These are phyloP conservation scores for Cancer borealis DNA, from an alignment of 2,888 invertebrate genomes.

Conservation along the genomic window DNA sequence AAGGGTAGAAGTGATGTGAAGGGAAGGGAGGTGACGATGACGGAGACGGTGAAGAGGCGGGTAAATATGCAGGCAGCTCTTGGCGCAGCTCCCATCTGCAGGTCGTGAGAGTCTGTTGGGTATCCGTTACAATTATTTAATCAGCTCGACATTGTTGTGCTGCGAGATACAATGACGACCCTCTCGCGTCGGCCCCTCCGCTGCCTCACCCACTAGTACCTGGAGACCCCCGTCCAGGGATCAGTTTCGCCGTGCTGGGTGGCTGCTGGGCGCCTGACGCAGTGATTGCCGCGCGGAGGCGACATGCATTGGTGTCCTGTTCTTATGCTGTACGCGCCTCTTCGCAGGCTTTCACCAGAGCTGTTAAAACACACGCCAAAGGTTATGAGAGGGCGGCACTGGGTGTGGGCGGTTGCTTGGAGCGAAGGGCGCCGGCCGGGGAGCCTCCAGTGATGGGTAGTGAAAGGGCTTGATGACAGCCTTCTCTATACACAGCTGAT, in stretches of 20 bases:
- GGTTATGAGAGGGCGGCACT: background rate
- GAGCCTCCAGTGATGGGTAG: slow-evolving; percentile 2
- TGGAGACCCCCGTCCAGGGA: background rate
- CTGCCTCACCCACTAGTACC: slow-evolving; percentile 1
- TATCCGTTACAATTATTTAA: slow-evolving; percentile 66
- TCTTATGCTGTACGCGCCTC: background rate
- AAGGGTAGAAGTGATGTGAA: background rate
- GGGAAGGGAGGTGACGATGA: background rate
- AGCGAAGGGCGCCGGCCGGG: slow-evolving; percentile 33
- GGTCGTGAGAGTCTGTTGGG: slow-evolving; percentile 53
- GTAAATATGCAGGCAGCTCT: background rate
- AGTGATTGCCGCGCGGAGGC: background rate
- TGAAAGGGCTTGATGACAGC: slow-evolving; percentile 53
- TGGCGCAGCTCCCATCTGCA: slow-evolving; percentile 36
- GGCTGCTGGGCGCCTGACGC: background rate
- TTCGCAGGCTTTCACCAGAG: background rate
- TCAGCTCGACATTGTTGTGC: slow-evolving; percentile 61
- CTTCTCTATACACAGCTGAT: slow-evolving; percentile 48
- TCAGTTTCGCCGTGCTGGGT: slow-evolving; percentile 46
- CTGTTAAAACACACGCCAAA: background rate
- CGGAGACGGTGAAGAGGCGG: background rate
- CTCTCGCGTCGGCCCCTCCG: background rate
- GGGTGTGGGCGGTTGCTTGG: background rate
- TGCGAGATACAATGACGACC: background rate
- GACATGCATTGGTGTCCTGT: background rate